Conservation (phyloP, 2,888 invertebrate genomes). For the Isotomurus palustris region DNA sequence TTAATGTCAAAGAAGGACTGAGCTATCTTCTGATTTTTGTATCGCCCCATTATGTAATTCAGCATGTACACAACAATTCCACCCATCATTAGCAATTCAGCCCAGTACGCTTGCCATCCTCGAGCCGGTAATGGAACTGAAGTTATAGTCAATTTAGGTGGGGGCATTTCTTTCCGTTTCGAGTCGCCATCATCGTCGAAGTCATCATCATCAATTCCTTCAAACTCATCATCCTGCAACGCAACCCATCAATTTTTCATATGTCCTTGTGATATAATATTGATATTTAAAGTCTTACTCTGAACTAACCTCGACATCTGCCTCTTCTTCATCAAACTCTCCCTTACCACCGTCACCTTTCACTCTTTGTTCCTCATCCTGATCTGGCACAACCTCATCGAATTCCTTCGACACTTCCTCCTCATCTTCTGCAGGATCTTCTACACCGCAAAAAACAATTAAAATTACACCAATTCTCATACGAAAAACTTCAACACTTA, state of each 20-base stretch:
- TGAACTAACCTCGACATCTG: slow-evolving; percentile 33
- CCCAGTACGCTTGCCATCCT: slow-evolving; percentile 45
- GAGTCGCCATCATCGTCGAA: slow-evolving; percentile 33
- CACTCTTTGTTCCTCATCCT: slow-evolving; percentile 20
- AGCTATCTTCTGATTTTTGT: slow-evolving; percentile 45
- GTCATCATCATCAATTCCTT: slow-evolving; percentile 41
- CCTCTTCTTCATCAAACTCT: slow-evolving; percentile 34
- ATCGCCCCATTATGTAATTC: slow-evolving; percentile 43
- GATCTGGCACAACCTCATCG: slow-evolving; percentile 9
- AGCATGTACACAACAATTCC: slow-evolving; percentile 43
- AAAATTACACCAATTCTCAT: neutral
- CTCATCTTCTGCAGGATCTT: slow-evolving; percentile 2
- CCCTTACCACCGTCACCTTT: slow-evolving; percentile 33
- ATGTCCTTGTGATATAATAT: neutral
- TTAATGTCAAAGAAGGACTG: slow-evolving; percentile 45
- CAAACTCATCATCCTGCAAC: slow-evolving; percentile 42
- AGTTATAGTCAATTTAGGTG: slow-evolving; percentile 44
- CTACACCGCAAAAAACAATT: neutral
- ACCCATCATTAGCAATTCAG: slow-evolving; percentile 40
- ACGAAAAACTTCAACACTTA: too few relatives aligned
- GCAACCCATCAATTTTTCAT: neutral
- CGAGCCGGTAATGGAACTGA: slow-evolving; percentile 45
- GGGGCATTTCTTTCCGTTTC: slow-evolving; percentile 38
- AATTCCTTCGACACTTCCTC: slow-evolving; percentile 7
- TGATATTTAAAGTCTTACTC: neutral